Evolutionary conservation across 2,888 invertebrate genomes (phyloP).

Genomic region (Microctonus aethiopoides): DNA sequence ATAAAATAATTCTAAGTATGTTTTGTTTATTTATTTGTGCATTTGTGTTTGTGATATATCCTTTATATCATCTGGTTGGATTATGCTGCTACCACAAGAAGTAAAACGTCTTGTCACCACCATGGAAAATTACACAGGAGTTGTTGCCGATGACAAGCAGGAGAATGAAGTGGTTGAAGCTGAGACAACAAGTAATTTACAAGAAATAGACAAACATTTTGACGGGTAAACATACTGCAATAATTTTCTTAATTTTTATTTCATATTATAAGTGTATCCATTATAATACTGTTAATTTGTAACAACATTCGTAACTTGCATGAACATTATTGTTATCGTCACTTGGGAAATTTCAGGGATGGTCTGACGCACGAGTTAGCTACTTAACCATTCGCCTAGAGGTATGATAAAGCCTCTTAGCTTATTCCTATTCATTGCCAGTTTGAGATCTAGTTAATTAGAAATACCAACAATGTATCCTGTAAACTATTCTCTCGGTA

Average conservation of each 20-base stretch:
- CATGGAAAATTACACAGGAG: background rate
- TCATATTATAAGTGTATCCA: background rate
- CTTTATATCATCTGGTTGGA: background rate
- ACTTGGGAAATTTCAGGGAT: background rate
- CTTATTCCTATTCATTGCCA: background rate
- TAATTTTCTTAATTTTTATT: background rate
- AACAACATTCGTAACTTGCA: background rate
- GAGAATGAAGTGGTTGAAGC: background rate
- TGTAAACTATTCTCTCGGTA: background rate
- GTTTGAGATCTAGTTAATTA: background rate
- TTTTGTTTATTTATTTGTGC: background rate
- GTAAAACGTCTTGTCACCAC: background rate
- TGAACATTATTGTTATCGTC: background rate
- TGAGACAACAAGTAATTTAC: background rate
- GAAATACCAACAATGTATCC: background rate
- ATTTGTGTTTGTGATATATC: background rate
- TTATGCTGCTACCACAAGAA: background rate
- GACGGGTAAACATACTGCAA: background rate
- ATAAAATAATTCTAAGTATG: background rate
- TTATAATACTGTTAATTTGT: background rate
- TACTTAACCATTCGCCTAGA: background rate
- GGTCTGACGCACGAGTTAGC: background rate
- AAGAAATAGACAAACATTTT: constrained; percentile 5
- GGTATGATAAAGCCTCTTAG: background rate
- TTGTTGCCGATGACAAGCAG: background rate